Conservation (phyloP, 1,140 invertebrate species). For the Drosophila arawakana region DNA sequence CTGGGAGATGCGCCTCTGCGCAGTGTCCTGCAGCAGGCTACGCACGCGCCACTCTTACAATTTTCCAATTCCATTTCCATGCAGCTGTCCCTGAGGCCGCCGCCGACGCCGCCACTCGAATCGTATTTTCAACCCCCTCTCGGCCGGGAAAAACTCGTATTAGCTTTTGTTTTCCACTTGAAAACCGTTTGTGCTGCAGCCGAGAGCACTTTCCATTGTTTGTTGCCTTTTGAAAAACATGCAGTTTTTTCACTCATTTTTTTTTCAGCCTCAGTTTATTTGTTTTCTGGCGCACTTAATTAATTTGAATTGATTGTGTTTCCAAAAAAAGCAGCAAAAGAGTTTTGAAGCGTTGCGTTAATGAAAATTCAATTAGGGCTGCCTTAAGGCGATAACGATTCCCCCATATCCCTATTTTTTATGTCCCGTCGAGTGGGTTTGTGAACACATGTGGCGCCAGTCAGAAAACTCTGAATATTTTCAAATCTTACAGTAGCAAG, state of each 20-base stretch:
- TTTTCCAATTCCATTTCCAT: constrained; percentile 31
- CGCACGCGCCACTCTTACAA: constrained; percentile 53
- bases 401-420: background rate
- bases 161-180: constrained; percentile 81
- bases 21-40: constrained; percentile 5
- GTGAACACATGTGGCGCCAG: constrained; percentile 36
- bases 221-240: constrained; percentile 50
- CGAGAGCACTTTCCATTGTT: constrained; percentile 72
- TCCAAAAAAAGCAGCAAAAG: constrained; percentile 29
- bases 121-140: constrained; percentile 61
- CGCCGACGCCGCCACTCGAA: constrained; percentile 55
- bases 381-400: background rate
- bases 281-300: constrained; percentile 57
- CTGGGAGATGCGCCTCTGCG: background rate
- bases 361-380: constrained; percentile 72
- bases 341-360: constrained; percentile 55
- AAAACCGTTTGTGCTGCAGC: constrained; percentile 25
- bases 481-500: background rate
- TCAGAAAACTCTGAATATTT: constrained; percentile 7
- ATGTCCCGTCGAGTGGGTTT: constrained; percentile 9
- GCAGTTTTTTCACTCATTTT: constrained; percentile 54
- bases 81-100: constrained; percentile 34
- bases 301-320: constrained; percentile 64
- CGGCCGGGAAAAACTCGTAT: constrained; percentile 23
- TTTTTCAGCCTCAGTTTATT: constrained; percentile 23